Conservation (phyloP, 2,113 vertebrate genomes). For the Vimba vimba region DNA sequence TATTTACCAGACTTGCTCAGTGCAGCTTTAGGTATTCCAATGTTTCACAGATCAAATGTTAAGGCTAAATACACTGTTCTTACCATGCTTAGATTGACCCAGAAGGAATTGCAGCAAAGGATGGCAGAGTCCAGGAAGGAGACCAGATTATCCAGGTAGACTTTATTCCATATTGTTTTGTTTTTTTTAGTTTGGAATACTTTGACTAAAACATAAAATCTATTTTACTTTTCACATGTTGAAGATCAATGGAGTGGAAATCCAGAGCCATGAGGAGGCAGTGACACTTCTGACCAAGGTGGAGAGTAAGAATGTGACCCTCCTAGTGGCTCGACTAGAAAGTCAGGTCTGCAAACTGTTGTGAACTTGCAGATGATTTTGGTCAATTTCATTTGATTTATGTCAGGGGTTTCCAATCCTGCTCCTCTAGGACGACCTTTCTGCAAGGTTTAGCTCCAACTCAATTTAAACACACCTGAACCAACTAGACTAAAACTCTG, state of each 20-base stretch:
- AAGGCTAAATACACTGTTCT: not conserved
- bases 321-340: slow-evolving; percentile 90
- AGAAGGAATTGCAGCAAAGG: slow-evolving; percentile 87
- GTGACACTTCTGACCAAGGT: slow-evolving; percentile 89
- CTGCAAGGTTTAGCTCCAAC: not conserved
- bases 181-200: not conserved
- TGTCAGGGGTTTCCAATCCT: not conserved
- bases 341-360: slow-evolving; percentile 80
- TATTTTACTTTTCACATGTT: slow-evolving; percentile 15
- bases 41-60: not conserved
- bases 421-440: not conserved
- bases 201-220: not conserved
- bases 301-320: slow-evolving; percentile 88
- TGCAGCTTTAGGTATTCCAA: not conserved
- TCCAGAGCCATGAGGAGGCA: slow-evolving; percentile 91
- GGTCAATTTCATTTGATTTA: not conserved
- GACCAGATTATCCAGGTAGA: slow-evolving; percentile 92
- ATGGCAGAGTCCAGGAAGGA: slow-evolving; percentile 83
- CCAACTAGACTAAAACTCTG: not conserved
- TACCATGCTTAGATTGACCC: slow-evolving; percentile 83
- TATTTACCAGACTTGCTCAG: not conserved
- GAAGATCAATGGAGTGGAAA: slow-evolving; percentile 94
- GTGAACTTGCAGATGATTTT: not conserved
- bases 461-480: not conserved
- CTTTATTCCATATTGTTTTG: not conserved